Conservation (phyloP, 2,113 vertebrate genomes). For the Callorhinus ursinus region DNA sequence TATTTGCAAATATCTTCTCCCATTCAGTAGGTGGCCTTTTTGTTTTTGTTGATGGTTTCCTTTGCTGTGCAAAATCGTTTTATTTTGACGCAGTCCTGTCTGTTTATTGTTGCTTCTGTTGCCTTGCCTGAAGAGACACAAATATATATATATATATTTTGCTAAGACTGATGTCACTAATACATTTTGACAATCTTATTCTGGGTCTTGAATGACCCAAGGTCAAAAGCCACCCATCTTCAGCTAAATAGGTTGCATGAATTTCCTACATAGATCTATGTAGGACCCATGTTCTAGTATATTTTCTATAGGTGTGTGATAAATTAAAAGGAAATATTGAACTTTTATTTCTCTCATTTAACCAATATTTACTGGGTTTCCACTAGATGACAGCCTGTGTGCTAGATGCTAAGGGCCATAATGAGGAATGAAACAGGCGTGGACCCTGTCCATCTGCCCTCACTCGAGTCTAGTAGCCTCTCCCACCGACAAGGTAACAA, state of each 20-base stretch:
- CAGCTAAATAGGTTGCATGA: neutral
- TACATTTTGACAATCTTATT: neutral
- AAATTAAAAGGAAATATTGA: neutral
- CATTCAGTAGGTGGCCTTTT: neutral
- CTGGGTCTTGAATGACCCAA: neutral
- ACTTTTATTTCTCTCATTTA: neutral
- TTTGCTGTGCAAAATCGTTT: neutral
- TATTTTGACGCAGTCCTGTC: neutral
- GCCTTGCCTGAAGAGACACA: neutral
- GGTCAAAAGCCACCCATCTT: neutral
- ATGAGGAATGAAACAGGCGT: neutral
- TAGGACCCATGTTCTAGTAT: neutral
- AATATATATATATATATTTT: neutral
- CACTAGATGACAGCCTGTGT: neutral
- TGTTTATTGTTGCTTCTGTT: neutral
- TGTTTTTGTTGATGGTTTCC: neutral
- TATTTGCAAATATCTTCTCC: neutral
- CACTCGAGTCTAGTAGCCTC: neutral
- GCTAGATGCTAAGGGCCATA: too few relatives aligned
- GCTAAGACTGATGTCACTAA: neutral
- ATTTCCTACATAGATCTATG: neutral
- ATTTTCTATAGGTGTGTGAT: neutral
- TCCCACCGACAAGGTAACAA: neutral
- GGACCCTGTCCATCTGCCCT: neutral
- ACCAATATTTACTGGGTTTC: neutral